Conservation (phyloP, 2,888 invertebrate species). For the Cheilosia vulpina region DNA sequence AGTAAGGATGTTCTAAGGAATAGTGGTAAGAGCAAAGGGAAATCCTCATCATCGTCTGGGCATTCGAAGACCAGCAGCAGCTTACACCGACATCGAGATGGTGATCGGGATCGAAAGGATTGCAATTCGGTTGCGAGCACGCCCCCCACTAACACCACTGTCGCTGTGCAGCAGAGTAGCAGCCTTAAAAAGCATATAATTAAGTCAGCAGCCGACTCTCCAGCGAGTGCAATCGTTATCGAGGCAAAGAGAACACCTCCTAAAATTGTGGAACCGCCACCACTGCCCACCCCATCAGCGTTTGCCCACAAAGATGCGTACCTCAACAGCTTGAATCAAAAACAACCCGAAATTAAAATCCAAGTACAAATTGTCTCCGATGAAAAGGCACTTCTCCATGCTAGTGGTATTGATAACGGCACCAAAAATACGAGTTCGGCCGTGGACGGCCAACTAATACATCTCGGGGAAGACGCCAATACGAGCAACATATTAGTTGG, state of each 20-base stretch:
- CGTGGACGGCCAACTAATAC: slow-evolving; percentile 39
- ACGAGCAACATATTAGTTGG: slow-evolving; percentile 16
- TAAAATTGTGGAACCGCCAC: slow-evolving; percentile 77
- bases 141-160: slow-evolving; percentile 1
- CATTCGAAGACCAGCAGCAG: slow-evolving; percentile 59
- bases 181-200: slow-evolving; percentile 42
- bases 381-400: slow-evolving; percentile 76
- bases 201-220: slow-evolving; percentile 31
- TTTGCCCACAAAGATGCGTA: slow-evolving; percentile 80
- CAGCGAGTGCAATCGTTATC: slow-evolving; percentile 21
- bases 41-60: slow-evolving; percentile 55
- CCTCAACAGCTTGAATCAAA: slow-evolving; percentile 82
- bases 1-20: slow-evolving; percentile 49
- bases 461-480: slow-evolving; percentile 20
- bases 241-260: slow-evolving; percentile 59
- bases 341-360: slow-evolving; percentile 83
- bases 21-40: slow-evolving; percentile 54
- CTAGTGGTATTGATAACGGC: slow-evolving; percentile 20
- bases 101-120: slow-evolving; percentile 54
- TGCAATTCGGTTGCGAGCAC: slow-evolving; percentile 20
- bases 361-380: slow-evolving; percentile 83
- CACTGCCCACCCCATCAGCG: slow-evolving; percentile 80
- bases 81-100: slow-evolving; percentile 57
- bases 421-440: slow-evolving; percentile 30
- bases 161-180: slow-evolving; percentile 25